These are phyloP conservation scores for Hycleus phaleratus DNA, from an alignment of 1,140 invertebrate genomes.

Conservation along the genomic window DNA sequence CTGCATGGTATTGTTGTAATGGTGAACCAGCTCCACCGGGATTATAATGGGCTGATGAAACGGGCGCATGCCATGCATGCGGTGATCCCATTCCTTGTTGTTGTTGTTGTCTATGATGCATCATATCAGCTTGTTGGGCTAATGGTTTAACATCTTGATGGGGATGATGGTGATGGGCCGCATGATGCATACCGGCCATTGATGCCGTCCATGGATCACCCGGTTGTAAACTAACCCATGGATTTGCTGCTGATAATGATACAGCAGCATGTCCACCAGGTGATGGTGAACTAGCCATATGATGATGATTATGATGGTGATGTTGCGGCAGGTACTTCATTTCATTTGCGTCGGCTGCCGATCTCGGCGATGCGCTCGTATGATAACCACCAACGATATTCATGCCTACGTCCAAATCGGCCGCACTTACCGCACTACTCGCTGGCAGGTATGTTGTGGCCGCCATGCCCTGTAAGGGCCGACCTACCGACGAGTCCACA, in stretches of 20 bases:
- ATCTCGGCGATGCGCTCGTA: conserved; percentile 65
- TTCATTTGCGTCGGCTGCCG: conserved; percentile 71
- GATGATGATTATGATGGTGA: conserved; percentile 67
- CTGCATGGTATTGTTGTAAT: conserved; percentile 69
- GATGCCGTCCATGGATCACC: conserved; percentile 71
- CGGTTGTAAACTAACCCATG: conserved; percentile 75
- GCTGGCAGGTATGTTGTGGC: conserved; percentile 78
- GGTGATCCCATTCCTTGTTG: conserved; percentile 60
- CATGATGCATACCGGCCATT: conserved; percentile 55
- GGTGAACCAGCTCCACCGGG: conserved; percentile 67
- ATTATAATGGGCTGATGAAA: conserved; percentile 71
- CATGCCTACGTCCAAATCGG: conserved; percentile 71
- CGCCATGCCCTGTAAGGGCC: conserved; percentile 65
- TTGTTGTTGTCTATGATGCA: conserved; percentile 52
- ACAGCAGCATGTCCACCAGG: conserved; percentile 57
- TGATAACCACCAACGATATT: conserved; percentile 63
- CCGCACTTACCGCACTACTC: conserved; percentile 58
- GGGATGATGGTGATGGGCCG: conserved; percentile 57
- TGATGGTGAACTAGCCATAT: conserved; percentile 58
- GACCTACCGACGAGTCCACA: conserved; percentile 52
- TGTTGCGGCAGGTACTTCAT: conserved; percentile 92
- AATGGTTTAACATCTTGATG: conserved; percentile 64
- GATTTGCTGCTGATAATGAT: conserved; percentile 56
- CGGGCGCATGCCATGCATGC: conserved; percentile 78
- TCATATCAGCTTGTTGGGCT: conserved; percentile 44